These are phyloP conservation scores for Tetramorium parvispinum DNA, from an alignment of 1,140 invertebrate genomes.

Conservation along the genomic window DNA sequence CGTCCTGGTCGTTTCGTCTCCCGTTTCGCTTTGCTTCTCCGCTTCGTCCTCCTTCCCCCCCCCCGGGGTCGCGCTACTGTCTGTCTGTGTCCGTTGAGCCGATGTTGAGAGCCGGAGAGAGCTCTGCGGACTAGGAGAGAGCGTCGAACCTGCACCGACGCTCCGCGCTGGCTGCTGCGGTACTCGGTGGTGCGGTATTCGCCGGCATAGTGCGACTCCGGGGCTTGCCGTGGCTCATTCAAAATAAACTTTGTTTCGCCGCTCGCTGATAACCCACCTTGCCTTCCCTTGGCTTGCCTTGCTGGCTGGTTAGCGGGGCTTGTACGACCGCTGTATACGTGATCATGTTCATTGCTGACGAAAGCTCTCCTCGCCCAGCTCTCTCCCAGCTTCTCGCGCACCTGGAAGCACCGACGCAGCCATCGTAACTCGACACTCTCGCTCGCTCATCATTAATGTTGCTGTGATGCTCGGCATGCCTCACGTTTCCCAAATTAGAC, in stretches of 20 bases:
- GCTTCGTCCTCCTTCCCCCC: not conserved
- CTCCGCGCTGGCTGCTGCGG: not conserved
- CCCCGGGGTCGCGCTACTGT: conserved; percentile 33
- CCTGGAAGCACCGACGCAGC: not conserved
- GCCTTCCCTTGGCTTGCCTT: not conserved
- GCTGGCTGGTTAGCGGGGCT: not conserved
- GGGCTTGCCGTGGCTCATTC: conserved; percentile 66
- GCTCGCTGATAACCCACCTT: conserved; percentile 57
- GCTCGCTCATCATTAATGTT: conserved; percentile 24
- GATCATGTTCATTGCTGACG: conserved; percentile 52
- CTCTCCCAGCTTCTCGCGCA: not conserved
- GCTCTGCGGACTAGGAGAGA: conserved; percentile 14
- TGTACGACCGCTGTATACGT: conserved; percentile 26
- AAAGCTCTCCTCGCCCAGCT: not conserved
- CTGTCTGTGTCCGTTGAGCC: conserved; percentile 35
- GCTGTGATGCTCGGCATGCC: not conserved
- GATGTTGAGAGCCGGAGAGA: conserved; percentile 27
- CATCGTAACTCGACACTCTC: conserved; percentile 20
- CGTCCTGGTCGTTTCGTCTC: not conserved
- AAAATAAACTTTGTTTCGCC: conserved; percentile 76
- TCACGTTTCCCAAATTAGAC: conserved; percentile 29
- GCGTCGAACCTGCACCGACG: not conserved
- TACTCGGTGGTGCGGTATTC: conserved; percentile 46
- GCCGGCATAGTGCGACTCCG: conserved; percentile 51
- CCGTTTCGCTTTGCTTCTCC: conserved; percentile 22